These are phyloP conservation scores for Dugesia japonica DNA, from an alignment of 2,888 invertebrate species.

Conservation along the genomic window DNA sequence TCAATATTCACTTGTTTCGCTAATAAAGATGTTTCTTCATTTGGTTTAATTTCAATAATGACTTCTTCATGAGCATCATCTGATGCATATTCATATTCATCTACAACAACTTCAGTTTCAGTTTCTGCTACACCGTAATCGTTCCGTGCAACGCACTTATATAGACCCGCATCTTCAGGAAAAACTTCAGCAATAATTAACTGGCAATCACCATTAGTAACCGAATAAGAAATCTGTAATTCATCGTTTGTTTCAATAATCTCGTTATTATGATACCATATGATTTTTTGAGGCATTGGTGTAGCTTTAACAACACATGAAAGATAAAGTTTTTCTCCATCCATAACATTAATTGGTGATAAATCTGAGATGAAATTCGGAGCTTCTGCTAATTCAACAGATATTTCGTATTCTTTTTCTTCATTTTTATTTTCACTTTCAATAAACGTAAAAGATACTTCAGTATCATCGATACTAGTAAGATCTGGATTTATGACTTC, in stretches of 20 bases:
- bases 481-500: neutral
- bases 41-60: neutral
- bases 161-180: slow-evolving; percentile 35
- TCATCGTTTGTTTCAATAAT: slow-evolving; percentile 42
- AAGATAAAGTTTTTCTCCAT: slow-evolving; percentile 52
- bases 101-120: slow-evolving; percentile 29
- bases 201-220: slow-evolving; percentile 41
- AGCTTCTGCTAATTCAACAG: slow-evolving; percentile 34
- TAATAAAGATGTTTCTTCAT: neutral
- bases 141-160: slow-evolving; percentile 37
- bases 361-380: slow-evolving; percentile 36
- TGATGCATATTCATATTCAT: slow-evolving; percentile 78
- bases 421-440: neutral
- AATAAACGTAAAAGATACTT: slow-evolving; percentile 15
- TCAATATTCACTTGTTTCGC: neutral
- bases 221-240: slow-evolving; percentile 41
- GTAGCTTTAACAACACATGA: slow-evolving; percentile 41
- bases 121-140: slow-evolving; percentile 29
- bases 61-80: slow-evolving; percentile 59
- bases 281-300: slow-evolving; percentile 53
- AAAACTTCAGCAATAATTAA: slow-evolving; percentile 33
- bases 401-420: slow-evolving; percentile 26
- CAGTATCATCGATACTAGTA: neutral
- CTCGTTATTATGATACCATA: slow-evolving; percentile 64
- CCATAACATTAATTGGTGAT: slow-evolving; percentile 35